These are phyloP conservation scores for Pseudotriccus pelzelni DNA, from an alignment of 2,797 vertebrate species.

Conservation along the genomic window DNA sequence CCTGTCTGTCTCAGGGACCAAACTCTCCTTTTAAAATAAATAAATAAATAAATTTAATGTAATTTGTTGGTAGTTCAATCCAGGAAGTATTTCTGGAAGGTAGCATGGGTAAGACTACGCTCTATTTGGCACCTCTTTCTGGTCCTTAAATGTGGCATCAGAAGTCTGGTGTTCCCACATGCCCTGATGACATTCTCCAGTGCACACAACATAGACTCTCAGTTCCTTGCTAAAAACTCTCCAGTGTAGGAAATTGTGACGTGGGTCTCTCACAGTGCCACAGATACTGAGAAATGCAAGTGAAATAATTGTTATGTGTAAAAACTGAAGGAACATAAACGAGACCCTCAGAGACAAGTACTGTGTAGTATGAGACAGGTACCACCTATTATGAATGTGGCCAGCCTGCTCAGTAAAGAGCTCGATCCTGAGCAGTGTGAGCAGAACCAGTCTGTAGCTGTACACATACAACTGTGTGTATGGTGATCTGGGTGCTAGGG, in stretches of 20 bases:
- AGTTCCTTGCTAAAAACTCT: not conserved
- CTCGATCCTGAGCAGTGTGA: not conserved
- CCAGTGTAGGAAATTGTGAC: not conserved
- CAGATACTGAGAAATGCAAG: not conserved
- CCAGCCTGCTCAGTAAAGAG: not conserved
- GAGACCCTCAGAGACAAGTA: not conserved
- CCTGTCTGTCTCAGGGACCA: not conserved
- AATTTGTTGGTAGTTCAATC: not conserved
- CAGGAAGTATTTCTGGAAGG: not conserved
- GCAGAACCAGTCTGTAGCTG: not conserved
- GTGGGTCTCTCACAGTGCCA: not conserved
- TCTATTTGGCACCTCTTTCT: not conserved
- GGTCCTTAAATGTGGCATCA: not conserved
- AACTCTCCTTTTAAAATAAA: not conserved
- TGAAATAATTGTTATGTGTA: not conserved
- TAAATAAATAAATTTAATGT: not conserved
- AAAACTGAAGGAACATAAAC: not conserved
- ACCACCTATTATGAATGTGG: not conserved
- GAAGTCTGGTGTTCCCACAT: not conserved
- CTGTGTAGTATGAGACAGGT: not conserved
- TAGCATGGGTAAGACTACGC: not conserved
- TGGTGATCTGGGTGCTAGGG: not conserved
- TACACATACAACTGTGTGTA: not conserved
- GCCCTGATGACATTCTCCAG: not conserved
- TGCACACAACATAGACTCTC: not conserved